A percentile compares a stretch with the other conserved stretches of the same genome.
These are phyloP conservation scores for Odontothrips loti DNA, from an alignment of 2,888 invertebrate genomes.

Conservation along the genomic window DNA sequence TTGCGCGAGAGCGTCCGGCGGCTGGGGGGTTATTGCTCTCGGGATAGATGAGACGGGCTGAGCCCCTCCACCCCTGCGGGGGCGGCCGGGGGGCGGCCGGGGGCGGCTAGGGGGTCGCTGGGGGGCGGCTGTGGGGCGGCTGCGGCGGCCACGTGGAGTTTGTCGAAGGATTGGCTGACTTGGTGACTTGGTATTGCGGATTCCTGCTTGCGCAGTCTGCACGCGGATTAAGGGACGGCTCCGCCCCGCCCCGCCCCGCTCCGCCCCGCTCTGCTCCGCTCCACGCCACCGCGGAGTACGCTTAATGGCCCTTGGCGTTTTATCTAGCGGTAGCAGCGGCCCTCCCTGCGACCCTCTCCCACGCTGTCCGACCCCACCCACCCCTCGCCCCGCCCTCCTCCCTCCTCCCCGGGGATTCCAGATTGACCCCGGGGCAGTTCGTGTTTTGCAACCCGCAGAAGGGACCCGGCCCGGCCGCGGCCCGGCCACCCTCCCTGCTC, in stretches of 20 bases:
- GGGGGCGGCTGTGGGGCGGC: background rate
- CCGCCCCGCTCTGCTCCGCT: background rate
- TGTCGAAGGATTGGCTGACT: constrained; percentile 24
- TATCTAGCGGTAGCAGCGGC: constrained; percentile 23
- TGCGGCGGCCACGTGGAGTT: background rate
- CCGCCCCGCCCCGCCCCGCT: background rate
- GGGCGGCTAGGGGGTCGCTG: background rate
- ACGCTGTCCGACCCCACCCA: background rate
- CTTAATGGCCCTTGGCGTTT: constrained; percentile 24
- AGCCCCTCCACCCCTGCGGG: background rate
- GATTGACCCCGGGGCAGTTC: constrained; percentile 36
- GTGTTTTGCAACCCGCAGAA: constrained; percentile 16
- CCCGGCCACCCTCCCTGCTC: background rate
- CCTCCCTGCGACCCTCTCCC: constrained; percentile 31
- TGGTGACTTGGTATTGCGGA: constrained; percentile 24
- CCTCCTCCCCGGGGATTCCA: constrained; percentile 28
- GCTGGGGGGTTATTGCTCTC: background rate
- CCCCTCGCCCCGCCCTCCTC: constrained; percentile 19
- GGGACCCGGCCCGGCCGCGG: background rate
- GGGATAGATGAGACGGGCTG: background rate
- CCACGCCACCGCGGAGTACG: constrained; percentile 17
- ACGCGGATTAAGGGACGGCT: constrained; percentile 12
- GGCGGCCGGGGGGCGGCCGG: background rate
- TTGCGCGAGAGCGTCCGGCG: background rate
- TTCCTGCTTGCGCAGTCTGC: constrained; percentile 25